Conservation (phyloP, 2,888 invertebrate species). For the Amblyjoppa fuscipennis region DNA sequence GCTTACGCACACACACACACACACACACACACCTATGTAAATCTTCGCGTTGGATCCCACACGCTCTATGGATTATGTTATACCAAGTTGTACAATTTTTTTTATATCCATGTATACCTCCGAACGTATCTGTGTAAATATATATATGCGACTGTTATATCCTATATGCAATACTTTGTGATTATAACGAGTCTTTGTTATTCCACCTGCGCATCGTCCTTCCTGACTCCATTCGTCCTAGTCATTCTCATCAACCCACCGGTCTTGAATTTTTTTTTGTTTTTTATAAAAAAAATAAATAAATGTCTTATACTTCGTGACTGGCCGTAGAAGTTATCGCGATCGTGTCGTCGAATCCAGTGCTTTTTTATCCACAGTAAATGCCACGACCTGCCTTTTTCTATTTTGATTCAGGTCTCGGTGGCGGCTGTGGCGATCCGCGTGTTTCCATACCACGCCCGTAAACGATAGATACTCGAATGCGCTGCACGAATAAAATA, state of each 20-base stretch:
- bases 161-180: constrained; percentile 75
- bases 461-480: constrained; percentile 26
- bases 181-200: constrained; percentile 71
- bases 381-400: constrained; percentile 18
- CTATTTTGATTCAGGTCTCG: constrained; percentile 36
- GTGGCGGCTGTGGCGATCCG: neutral
- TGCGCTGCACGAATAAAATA: constrained; percentile 9
- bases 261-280: constrained; percentile 26
- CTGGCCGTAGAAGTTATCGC: neutral
- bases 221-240: constrained; percentile 19
- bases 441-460: neutral
- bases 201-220: constrained; percentile 51
- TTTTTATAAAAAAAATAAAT: too few species aligned
- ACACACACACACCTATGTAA: constrained; percentile 7
- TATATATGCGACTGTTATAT: constrained; percentile 49
- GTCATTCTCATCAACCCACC: constrained; percentile 16
- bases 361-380: constrained; percentile 16
- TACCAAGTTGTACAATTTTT: constrained; percentile 44
- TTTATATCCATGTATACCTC: constrained; percentile 68
- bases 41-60: constrained; percentile 20
- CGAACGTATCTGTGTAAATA: constrained; percentile 78
- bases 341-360: constrained; percentile 33
- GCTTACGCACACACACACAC: too few species aligned
- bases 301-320: neutral
- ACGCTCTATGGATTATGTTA: constrained; percentile 10